Percentiles rank a stretch among this genome's conserved stretches.
Evolutionary conservation across 2,888 invertebrate genomes (phyloP).

Genomic region (Drosophila subsilvestris): DNA sequence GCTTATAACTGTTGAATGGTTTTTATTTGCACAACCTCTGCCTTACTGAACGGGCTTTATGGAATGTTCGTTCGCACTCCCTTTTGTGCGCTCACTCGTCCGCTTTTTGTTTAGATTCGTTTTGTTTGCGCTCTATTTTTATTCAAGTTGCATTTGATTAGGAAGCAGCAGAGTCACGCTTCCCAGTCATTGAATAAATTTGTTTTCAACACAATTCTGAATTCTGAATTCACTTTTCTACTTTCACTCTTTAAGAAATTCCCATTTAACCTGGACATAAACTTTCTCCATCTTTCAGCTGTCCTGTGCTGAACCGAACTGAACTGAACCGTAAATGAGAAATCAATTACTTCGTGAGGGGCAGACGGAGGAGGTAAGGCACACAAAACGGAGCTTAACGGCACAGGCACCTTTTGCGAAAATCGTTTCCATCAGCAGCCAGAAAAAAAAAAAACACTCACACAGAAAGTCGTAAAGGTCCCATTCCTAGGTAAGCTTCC

Average conservation of each 20-base stretch:
- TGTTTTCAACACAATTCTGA: neutral
- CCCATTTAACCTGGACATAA: neutral
- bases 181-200: neutral
- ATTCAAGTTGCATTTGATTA: conserved; percentile 12
- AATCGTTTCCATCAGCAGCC: conserved; percentile 37
- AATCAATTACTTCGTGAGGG: conserved; percentile 66
- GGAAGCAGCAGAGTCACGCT: conserved; percentile 1
- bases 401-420: conserved; percentile 55
- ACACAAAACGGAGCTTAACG: conserved; percentile 29
- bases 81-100: conserved; percentile 36
- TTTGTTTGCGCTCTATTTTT: conserved; percentile 35
- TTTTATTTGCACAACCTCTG: conserved; percentile 67
- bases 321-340: conserved; percentile 61
- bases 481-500: conserved; percentile 23
- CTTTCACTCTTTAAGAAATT: neutral
- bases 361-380: neutral
- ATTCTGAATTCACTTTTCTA: too few species aligned
- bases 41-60: conserved; percentile 62
- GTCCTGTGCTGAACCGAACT: neutral
- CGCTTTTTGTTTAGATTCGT: conserved; percentile 34
- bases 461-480: conserved; percentile 7
- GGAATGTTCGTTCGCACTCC: conserved; percentile 59
- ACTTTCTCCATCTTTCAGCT: neutral
- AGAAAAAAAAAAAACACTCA: conserved; percentile 11
- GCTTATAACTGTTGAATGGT: conserved; percentile 70